A percentile compares a stretch with the other conserved stretches of the same genome.
These are phyloP conservation scores for Alviniconcha marisindica DNA, from an alignment of 1,140 invertebrate species.

Conservation along the genomic window DNA sequence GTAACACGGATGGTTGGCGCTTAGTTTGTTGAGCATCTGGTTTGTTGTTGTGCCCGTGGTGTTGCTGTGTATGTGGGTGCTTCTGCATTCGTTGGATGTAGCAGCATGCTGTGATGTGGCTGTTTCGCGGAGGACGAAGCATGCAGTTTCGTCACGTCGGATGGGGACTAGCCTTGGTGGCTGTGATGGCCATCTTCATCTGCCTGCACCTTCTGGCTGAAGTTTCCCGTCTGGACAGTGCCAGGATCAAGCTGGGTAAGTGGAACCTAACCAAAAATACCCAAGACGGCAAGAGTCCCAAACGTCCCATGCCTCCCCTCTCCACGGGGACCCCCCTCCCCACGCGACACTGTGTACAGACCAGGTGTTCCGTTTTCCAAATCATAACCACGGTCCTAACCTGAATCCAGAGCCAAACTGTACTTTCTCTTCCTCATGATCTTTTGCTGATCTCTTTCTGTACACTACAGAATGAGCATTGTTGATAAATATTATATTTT, in stretches of 20 bases:
- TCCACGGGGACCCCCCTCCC: no score
- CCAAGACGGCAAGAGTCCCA: no score
- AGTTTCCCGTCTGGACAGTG: conserved; percentile 46
- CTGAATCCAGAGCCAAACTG: no score
- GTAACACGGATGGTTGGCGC: neutral
- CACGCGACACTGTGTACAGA: no score
- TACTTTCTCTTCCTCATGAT: no score
- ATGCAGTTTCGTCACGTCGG: conserved; percentile 35
- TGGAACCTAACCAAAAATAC: no score
- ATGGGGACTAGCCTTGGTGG: conserved; percentile 19
- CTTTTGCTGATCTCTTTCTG: no score
- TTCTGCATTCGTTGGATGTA: neutral
- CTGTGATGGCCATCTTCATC: conserved; percentile 39
- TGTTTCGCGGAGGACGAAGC: conserved; percentile 8
- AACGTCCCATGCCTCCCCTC: no score
- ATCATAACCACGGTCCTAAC: no score
- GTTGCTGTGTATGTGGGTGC: neutral
- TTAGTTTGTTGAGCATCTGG: neutral
- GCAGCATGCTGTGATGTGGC: conserved; percentile 35
- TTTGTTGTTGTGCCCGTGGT: neutral
- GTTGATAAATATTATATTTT: no score
- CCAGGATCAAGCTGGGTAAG: conserved; percentile 47
- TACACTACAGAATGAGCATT: no score
- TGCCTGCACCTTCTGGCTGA: conserved; percentile 45
- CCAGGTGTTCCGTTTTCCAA: no score